Evolutionary conservation across 1,140 invertebrate species (phyloP).

Genomic region (Drosophila littoralis): DNA sequence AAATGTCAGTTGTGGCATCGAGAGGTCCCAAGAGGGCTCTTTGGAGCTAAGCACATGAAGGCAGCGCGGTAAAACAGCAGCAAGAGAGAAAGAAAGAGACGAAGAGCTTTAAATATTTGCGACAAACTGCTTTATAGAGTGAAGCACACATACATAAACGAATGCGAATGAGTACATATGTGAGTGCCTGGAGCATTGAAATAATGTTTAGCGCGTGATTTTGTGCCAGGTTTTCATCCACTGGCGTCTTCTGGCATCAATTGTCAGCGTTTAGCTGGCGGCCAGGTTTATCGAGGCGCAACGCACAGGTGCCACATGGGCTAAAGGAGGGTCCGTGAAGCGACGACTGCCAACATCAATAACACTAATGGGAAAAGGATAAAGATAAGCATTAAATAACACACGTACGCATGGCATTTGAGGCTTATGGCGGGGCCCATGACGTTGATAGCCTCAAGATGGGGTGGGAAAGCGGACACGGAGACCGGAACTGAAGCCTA

Average conservation of each 20-base stretch:
- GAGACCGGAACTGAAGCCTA: conserved; percentile 30
- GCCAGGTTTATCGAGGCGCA: conserved; percentile 65
- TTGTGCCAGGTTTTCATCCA: conserved; percentile 39
- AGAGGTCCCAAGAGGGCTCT: conserved; percentile 36
- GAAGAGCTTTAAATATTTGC: conserved; percentile 63
- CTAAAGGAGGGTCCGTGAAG: conserved; percentile 6
- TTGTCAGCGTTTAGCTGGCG: conserved; percentile 71
- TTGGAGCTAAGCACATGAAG: conserved; percentile 22
- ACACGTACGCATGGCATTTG: conserved; percentile 64
- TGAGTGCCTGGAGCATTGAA: conserved; percentile 68
- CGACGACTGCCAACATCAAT: conserved; percentile 75
- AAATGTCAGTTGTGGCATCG: conserved; percentile 35
- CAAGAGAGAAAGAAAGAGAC: conserved; percentile 5
- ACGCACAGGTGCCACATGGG: conserved; percentile 32
- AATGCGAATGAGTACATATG: conserved; percentile 36
- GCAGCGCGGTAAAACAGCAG: conserved; percentile 38
- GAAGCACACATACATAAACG: conserved; percentile 11
- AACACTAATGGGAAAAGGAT: conserved; percentile 84
- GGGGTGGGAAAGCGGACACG: background rate
- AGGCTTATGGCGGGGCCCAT: conserved; percentile 43
- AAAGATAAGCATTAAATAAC: conserved; percentile 84
- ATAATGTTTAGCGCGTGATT: conserved; percentile 81
- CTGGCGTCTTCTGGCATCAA: conserved; percentile 65
- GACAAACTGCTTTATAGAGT: conserved; percentile 43
- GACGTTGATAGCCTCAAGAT: conserved; percentile 43